Conservation (phyloP, 2,888 invertebrate species). For the Dysmachus trigonus region DNA sequence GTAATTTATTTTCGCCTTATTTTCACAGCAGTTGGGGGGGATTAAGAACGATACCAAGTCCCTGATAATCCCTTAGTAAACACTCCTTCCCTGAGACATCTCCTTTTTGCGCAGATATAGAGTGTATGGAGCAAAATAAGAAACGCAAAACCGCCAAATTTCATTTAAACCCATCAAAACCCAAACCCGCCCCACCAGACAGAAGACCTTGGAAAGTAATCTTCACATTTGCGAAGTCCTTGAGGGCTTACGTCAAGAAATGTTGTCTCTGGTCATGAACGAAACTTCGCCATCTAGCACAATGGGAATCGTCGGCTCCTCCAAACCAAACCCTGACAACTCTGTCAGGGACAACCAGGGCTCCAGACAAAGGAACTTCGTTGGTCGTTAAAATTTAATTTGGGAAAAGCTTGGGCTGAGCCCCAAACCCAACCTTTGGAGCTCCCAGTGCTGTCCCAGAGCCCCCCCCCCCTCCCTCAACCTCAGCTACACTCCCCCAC, state of each 20-base stretch:
- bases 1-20: not conserved
- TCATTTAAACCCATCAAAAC: not conserved
- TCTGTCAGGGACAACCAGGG: not conserved
- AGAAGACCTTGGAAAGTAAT: conserved; percentile 1
- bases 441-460: no score
- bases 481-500: not conserved
- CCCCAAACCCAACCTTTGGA: not conserved
- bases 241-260: conserved; percentile 21
- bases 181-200: not conserved
- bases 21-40: not conserved
- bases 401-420: not conserved
- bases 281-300: not conserved
- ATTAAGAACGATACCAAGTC: not conserved
- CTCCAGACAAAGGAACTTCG: conserved; percentile 19
- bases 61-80: not conserved
- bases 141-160: not conserved
- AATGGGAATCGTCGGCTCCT: not conserved
- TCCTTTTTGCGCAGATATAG: not conserved
- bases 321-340: not conserved
- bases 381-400: conserved; percentile 19
- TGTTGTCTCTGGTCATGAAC: conserved; percentile 29
- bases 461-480: no score
- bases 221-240: not conserved
- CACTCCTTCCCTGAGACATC: not conserved
- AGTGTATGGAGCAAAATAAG: not conserved